phyloP scores from a whole-genome alignment of 2,113 vertebrate genomes.

The Pheucticus melanocephalus region DNA sequence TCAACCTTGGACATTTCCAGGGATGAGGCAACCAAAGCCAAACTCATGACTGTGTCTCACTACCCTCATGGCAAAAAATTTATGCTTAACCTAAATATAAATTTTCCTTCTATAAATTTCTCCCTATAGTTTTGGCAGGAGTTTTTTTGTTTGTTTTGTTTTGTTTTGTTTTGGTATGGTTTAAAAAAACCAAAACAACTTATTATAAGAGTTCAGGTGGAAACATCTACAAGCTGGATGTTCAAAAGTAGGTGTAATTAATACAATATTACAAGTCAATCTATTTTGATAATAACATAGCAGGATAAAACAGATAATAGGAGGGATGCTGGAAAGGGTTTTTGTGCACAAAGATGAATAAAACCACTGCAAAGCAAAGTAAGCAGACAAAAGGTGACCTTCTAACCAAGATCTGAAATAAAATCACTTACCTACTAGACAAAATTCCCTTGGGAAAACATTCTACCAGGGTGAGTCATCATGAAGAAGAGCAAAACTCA shows the following conservation, averaged over 20 bases:
- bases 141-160: neutral
- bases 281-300: neutral
- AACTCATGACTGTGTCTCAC: neutral
- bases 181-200: neutral
- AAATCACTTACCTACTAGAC: neutral
- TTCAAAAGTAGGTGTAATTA: neutral
- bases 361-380: neutral
- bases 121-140: neutral
- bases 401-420: neutral
- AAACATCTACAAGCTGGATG: neutral
- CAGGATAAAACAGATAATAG: neutral
- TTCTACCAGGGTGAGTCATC: neutral
- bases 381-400: neutral
- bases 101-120: neutral
- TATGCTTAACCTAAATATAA: neutral
- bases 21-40: neutral
- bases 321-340: neutral
- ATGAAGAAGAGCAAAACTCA: neutral
- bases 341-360: neutral
- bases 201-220: neutral
- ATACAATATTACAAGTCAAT: neutral
- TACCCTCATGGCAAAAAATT: accelerated
- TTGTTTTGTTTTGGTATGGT: neutral
- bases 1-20: neutral
- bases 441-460: neutral